A percentile compares a stretch with the other conserved stretches of the same genome.
phyloP scores from a whole-genome alignment of 2,888 invertebrate species.

The Pinctada fucata region DNA sequence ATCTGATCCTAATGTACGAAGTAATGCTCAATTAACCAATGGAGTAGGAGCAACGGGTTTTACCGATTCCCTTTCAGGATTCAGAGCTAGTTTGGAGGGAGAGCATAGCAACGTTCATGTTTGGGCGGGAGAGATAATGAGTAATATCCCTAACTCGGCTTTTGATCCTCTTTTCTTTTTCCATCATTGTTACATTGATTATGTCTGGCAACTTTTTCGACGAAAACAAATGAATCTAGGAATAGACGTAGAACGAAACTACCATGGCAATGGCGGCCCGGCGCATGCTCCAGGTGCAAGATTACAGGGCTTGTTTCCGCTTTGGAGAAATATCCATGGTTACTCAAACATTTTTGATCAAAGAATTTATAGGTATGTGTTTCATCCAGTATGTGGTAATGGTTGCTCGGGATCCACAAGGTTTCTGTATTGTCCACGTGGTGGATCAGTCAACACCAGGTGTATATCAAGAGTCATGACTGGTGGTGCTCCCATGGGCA shows the following conservation, averaged over 20 bases:
- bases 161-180: slow-evolving; percentile 73
- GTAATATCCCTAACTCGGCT: slow-evolving; percentile 67
- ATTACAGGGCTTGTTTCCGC: slow-evolving; percentile 48
- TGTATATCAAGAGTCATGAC: too few relatives aligned
- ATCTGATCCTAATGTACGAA: slow-evolving; percentile 16
- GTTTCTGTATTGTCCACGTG: too few relatives aligned
- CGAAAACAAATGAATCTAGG: slow-evolving; percentile 47
- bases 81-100: slow-evolving; percentile 56
- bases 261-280: slow-evolving; percentile 43
- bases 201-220: slow-evolving; percentile 71
- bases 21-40: too few relatives aligned
- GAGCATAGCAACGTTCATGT: slow-evolving; percentile 65
- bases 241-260: slow-evolving; percentile 50
- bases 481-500: too few relatives aligned
- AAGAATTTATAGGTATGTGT: slow-evolving; percentile 54
- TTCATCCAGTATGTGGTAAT: slow-evolving; percentile 50
- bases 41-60: too few relatives aligned
- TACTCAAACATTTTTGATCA: slow-evolving; percentile 52
- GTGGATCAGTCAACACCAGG: too few relatives aligned
- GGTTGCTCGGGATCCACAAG: slow-evolving; percentile 11
- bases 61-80: too few relatives aligned
- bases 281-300: slow-evolving; percentile 45
- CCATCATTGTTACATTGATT: slow-evolving; percentile 56
- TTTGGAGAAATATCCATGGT: slow-evolving; percentile 46
- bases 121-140: slow-evolving; percentile 73